phyloP scores from a whole-genome alignment of 2,888 invertebrate species.

The Portevinia maculata region DNA sequence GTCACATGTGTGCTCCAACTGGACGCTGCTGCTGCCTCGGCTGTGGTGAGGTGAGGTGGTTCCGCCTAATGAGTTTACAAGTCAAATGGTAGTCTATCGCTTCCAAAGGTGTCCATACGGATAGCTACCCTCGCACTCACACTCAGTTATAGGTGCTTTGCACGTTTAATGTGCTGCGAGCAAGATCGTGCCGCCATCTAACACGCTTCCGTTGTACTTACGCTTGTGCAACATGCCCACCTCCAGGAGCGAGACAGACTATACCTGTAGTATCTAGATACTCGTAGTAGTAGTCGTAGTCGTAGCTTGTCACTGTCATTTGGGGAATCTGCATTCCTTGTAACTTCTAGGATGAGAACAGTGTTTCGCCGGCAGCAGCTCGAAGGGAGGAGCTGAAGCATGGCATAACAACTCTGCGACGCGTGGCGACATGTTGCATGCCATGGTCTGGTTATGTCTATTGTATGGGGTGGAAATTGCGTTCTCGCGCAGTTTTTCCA shows the following conservation, averaged over 20 bases:
- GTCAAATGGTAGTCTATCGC: constrained; percentile 65
- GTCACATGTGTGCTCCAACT: constrained; percentile 57
- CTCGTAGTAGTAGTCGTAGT: background rate
- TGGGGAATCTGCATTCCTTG: constrained; percentile 71
- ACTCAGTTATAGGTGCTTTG: constrained; percentile 47
- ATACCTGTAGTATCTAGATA: too few relatives aligned
- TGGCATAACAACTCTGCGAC: constrained; percentile 62
- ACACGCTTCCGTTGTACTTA: constrained; percentile 69
- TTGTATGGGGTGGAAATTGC: constrained; percentile 58
- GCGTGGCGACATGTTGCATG: constrained; percentile 74
- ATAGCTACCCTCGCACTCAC: constrained; percentile 14
- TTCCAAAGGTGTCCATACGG: constrained; percentile 57
- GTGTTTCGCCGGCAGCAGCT: constrained; percentile 32
- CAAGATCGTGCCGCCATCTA: constrained; percentile 71
- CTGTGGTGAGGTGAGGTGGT: constrained; percentile 52
- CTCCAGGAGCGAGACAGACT: constrained; percentile 25
- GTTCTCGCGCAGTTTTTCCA: constrained; percentile 63
- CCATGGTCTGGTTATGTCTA: constrained; percentile 61
- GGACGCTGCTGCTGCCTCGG: constrained; percentile 14
- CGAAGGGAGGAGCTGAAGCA: constrained; percentile 72
- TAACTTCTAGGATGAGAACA: constrained; percentile 56
- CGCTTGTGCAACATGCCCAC: constrained; percentile 64
- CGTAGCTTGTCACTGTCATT: constrained; percentile 41
- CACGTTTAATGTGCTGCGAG: constrained; percentile 68
- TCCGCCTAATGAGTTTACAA: constrained; percentile 73